Conservation (phyloP, 2,113 vertebrate species). For the Corapipo altera region DNA sequence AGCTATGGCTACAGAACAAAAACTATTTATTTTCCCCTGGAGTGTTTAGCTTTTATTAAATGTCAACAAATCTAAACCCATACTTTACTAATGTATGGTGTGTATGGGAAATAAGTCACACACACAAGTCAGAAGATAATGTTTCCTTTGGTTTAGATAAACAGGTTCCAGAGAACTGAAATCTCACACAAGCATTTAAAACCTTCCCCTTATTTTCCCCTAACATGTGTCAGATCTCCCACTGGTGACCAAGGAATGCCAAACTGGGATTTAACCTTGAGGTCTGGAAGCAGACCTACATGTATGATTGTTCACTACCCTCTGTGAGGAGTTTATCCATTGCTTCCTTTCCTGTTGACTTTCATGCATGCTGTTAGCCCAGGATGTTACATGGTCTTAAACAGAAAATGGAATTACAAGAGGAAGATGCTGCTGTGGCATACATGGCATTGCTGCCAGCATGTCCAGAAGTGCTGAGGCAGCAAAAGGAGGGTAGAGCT, state of each 20-base stretch:
- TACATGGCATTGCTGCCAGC: accelerated
- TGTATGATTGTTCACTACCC: slow-evolving; percentile 43
- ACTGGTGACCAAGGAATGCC: slow-evolving; percentile 55
- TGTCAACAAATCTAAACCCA: slow-evolving; percentile 57
- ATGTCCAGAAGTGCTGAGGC: background rate
- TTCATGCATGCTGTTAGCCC: slow-evolving; percentile 1
- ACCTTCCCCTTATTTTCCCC: slow-evolving; percentile 39
- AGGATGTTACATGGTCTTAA: slow-evolving; percentile 14
- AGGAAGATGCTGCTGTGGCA: background rate
- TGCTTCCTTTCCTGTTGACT: slow-evolving; percentile 60
- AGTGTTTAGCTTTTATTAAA: slow-evolving; percentile 65
- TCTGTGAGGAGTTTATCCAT: slow-evolving; percentile 57
- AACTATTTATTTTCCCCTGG: slow-evolving; percentile 47
- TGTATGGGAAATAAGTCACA: slow-evolving; percentile 51
- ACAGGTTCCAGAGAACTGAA: slow-evolving; percentile 49
- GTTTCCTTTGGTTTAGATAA: slow-evolving; percentile 63
- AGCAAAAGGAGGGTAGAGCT: background rate
- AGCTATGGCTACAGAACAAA: slow-evolving; percentile 14
- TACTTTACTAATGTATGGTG: slow-evolving; percentile 34
- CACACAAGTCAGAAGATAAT: slow-evolving; percentile 54
- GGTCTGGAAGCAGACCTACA: slow-evolving; percentile 34
- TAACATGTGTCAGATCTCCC: slow-evolving; percentile 65
- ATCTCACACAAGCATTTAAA: slow-evolving; percentile 51
- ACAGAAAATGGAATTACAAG: slow-evolving; percentile 18
- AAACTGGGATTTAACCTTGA: background rate